Conservation (phyloP, 2,888 invertebrate genomes). For the Lymantria monacha region DNA sequence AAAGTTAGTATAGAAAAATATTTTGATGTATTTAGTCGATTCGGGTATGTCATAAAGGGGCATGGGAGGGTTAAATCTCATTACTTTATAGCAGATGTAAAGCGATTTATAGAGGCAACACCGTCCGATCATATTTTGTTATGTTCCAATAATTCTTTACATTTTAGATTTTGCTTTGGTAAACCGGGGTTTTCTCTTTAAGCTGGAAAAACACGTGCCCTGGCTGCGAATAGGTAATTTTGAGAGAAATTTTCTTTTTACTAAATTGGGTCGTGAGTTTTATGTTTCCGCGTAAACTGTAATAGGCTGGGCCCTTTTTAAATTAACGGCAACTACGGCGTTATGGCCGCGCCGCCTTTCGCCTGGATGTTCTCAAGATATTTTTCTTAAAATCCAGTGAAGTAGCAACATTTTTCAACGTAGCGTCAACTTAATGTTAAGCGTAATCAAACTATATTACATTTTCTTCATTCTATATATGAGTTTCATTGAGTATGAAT, state of each 20-base stretch:
- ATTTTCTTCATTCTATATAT: background rate
- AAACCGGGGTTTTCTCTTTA: constrained; percentile 30
- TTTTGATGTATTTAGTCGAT: constrained; percentile 63
- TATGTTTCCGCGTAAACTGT: constrained; percentile 51
- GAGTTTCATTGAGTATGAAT: background rate
- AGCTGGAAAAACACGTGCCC: constrained; percentile 45
- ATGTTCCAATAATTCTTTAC: constrained; percentile 72
- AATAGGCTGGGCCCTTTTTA: constrained; percentile 40
- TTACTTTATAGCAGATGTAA: constrained; percentile 79
- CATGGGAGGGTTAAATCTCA: constrained; percentile 76
- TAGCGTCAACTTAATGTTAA: background rate
- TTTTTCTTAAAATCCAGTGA: constrained; percentile 7
- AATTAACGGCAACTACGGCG: constrained; percentile 38
- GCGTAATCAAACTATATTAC: background rate
- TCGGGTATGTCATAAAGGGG: constrained; percentile 67
- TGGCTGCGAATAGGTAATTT: constrained; percentile 50
- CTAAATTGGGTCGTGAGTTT: constrained; percentile 50
- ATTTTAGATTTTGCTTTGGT: constrained; percentile 36
- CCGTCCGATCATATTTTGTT: constrained; percentile 69
- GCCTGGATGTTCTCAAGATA: constrained; percentile 8
- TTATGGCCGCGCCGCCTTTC: constrained; percentile 19
- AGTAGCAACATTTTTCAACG: background rate
- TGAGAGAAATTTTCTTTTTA: constrained; percentile 48
- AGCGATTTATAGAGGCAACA: constrained; percentile 71
- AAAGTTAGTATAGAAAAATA: constrained; percentile 43